Conservation (phyloP, 2,113 vertebrate genomes). For the Speoplatyrhinus poulsoni region DNA sequence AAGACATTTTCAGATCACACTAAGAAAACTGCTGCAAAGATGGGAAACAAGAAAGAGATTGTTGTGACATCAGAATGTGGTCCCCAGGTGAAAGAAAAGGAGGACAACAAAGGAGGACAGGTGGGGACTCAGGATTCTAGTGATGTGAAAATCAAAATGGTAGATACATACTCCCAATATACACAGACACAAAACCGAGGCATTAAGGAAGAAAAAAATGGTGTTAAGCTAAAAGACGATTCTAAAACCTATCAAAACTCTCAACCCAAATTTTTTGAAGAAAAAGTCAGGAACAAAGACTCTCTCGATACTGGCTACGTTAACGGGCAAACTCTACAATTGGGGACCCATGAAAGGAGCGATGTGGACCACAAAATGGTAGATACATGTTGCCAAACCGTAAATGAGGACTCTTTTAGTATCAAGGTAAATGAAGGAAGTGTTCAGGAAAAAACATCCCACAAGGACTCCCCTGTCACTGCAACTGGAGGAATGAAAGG, state of each 20-base stretch:
- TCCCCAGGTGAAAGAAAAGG: constrained; percentile 4
- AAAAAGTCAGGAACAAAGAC: no score
- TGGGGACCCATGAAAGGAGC: no score
- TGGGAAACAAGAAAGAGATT: constrained; percentile 1
- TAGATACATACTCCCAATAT: constrained; percentile 12
- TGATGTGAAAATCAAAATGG: constrained; percentile 46
- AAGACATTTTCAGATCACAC: constrained; percentile 5
- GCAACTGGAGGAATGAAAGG: no score
- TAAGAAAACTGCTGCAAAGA: not conserved
- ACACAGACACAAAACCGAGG: not conserved
- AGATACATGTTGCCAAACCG: no score
- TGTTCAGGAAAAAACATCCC: no score
- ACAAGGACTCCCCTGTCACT: no score
- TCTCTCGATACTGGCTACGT: no score
- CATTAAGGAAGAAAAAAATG: constrained; percentile 42
- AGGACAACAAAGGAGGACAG: not conserved
- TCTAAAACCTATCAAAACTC: not conserved
- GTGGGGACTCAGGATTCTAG: not conserved
- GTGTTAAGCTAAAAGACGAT: not conserved
- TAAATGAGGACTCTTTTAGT: no score
- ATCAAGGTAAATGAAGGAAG: no score
- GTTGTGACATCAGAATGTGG: not conserved
- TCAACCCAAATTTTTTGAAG: no score
- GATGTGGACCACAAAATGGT: no score
- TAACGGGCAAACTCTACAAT: no score